These are phyloP conservation scores for Engraulis encrasicolus DNA, from an alignment of 2,113 vertebrate species.

Conservation along the genomic window DNA sequence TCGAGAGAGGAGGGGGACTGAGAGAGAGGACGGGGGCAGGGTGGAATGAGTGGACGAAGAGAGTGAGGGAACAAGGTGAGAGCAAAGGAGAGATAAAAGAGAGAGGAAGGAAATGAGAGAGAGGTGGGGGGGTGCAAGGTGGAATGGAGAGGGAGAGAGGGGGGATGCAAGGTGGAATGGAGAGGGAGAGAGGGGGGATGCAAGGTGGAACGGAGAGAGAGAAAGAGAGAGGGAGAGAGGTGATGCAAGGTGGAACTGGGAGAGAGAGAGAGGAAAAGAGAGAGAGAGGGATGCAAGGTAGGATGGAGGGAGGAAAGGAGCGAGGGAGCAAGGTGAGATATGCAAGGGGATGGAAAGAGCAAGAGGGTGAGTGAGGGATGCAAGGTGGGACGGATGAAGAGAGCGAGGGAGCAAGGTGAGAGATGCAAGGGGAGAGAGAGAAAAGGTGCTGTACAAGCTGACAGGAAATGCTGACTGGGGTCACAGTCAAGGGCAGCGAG, in stretches of 20 bases:
- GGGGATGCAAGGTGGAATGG: too few relatives aligned
- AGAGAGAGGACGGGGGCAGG: too few relatives aligned
- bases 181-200: background rate
- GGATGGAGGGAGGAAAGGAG: constrained; percentile 46
- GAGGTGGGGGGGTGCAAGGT: constrained; percentile 27
- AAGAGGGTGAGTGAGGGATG: too few relatives aligned
- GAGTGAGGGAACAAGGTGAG: too few relatives aligned
- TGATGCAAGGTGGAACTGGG: background rate
- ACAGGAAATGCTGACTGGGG: constrained; percentile 34
- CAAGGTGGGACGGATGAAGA: background rate
- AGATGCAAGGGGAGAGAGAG: background rate
- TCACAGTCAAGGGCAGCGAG: constrained; percentile 12
- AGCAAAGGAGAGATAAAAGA: too few relatives aligned
- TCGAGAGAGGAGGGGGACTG: too few relatives aligned
- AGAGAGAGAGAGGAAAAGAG: background rate
- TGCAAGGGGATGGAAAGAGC: background rate
- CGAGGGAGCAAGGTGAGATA: background rate
- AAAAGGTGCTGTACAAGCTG: background rate
- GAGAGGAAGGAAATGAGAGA: too few relatives aligned
- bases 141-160: constrained; percentile 36
- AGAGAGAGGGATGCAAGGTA: constrained; percentile 51
- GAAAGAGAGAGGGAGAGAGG: background rate
- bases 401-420: too few relatives aligned
- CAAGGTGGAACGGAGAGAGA: background rate
- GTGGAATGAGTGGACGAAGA: too few relatives aligned